phyloP scores from a whole-genome alignment of 2,797 vertebrate species.

The Hirundo rustica region DNA sequence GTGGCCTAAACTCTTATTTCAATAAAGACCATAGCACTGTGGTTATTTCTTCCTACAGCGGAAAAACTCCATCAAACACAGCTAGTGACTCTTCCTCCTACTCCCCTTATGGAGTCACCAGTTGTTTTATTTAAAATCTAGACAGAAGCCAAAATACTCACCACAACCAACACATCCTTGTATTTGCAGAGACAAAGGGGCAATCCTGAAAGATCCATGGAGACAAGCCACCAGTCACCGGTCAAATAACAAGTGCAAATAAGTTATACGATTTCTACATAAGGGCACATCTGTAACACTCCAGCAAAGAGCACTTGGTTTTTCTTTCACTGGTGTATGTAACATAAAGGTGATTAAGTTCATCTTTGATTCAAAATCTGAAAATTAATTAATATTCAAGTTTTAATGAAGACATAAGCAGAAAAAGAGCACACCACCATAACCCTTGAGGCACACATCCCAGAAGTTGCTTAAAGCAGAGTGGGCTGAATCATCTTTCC shows the following conservation, averaged over 20 bases:
- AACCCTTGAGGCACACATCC: not conserved
- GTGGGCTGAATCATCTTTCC: not conserved
- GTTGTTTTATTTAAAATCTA: not conserved
- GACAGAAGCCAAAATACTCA: not conserved
- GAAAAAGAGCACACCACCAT: not conserved
- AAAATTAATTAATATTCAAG: not conserved
- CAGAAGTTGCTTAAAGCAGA: not conserved
- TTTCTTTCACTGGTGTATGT: not conserved
- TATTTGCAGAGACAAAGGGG: not conserved
- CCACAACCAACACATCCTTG: not conserved
- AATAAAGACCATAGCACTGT: not conserved
- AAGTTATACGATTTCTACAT: not conserved
- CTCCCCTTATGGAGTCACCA: not conserved
- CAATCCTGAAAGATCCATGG: not conserved
- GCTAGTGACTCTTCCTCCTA: not conserved
- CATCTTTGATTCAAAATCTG: not conserved
- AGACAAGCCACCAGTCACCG: not conserved
- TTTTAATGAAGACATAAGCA: not conserved
- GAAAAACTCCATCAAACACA: not conserved
- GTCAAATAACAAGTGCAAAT: not conserved
- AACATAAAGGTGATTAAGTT: not conserved
- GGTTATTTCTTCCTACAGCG: not conserved
- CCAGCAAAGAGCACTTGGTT: fast-evolving
- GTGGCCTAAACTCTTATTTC: not conserved
- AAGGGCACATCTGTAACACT: not conserved